Evolutionary conservation across 35 echinoderm and acorn worm genomes (phyloP), one percentile per base, ranked within the genome.

Genomic region (Antedon bifida): DNA sequence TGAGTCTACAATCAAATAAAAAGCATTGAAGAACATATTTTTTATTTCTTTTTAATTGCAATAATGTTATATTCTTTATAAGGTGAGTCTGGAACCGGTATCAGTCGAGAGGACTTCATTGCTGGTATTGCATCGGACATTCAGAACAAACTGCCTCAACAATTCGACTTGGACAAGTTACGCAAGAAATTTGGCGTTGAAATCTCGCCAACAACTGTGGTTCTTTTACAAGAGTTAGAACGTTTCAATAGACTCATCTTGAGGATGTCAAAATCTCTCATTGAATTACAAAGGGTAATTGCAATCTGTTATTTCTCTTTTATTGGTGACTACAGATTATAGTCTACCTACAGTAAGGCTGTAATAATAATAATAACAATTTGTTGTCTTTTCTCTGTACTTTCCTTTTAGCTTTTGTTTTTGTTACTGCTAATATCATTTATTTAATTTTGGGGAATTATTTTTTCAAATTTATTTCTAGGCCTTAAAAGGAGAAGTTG

Each of bases 111-210:
- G 30, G 95, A 99, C 78, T 97, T 99, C 85, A 99, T 99, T 38
- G 95, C 95, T 9, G 89, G 89, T 88, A 93, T 97, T 77, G 95
- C 90, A 26, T 92, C 95, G 5, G 95, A 99, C 83, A 99, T 99
- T 75, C 90, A 99, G 76, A 85, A 33, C 30, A 99, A 99, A 75
- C 88, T 99, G 1, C 95, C 95, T 9, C 80, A 92, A 77, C 95
- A 92, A 84, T 99, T 99, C 90, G 95, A 99, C 29, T 83, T 99
- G 85, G 95, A 99, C 36, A 99, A 97, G 80, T 90, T 99, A 74
- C 85, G 88, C 17, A 99, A 99, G 86, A 92, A 90, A 78, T 90
- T 88, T 28, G 95, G 95, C 32, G 31, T 92, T 3, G 95, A 99
- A 11, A 78, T 99, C 82, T 85, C 84, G 2, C 95, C 95, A 23